Base-by-base conservation (phyloP, 2,888 invertebrate species). In the Drosophila glabriapex region DNA sequence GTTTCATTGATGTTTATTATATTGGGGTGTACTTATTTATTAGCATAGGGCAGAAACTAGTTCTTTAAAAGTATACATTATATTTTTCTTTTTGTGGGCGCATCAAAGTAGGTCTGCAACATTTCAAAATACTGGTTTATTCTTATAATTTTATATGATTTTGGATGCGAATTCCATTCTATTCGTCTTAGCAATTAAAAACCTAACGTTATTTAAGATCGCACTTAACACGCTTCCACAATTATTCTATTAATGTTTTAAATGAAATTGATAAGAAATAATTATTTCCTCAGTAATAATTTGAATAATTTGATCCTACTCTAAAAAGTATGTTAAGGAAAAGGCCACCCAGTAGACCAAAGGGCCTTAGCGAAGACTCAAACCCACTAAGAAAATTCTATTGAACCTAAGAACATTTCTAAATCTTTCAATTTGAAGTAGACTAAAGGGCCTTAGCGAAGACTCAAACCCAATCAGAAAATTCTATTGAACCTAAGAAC, bases 301-400 rank as follows among this genome's bases (percentile, higher is more conserved):
- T 35, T 19, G 0, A n/a, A 0, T 39, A 43, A 16, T 78, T 61
- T 16, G 12, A 19, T 25, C 35, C n/a, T 12, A 35, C 43, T 33
- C 78, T 63, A 37, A 53, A 78, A 78, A 76, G 74, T 76, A 78
- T 73, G 68, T 64, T 35, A 58, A 9, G 12, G 1, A 59, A 41
- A 54, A 41, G 4, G 16, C 35, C 31, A 29, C 1, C 28, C 1
- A 10, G 10, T 52, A 9, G 14, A 9, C 28, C 19, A 31, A 68
- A 62, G 43, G 58, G 65, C n/a, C 19, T 12, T 29, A 79, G 75
- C 69, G 3, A 9, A 56, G 62, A 76, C 70, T 53, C 66, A 12
- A 56, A 37, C 76, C 76, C 0, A 22, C 7, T 3, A 3, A 3
- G 39, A 35, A 50, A 54, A 55, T 49, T 22, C 6, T 6, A 46